phyloP scores from a whole-genome alignment of 2,797 vertebrate genomes.

The Hydrophis major region DNA sequence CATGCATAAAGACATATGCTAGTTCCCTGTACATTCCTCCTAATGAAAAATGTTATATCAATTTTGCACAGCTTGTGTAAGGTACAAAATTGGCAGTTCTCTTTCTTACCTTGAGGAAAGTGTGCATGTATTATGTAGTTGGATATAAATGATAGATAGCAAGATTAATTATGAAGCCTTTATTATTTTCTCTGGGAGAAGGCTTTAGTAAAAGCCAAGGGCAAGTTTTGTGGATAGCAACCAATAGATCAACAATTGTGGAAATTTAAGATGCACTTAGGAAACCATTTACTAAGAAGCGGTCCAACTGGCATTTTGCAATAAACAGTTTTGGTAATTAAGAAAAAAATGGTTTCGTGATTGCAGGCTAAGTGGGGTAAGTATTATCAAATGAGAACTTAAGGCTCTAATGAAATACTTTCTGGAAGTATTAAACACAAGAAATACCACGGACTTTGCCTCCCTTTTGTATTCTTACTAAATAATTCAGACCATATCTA shows the following conservation, averaged over 20 bases:
- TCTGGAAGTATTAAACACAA: neutral
- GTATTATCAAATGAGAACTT: neutral
- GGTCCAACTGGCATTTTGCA: neutral
- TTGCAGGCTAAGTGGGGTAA: neutral
- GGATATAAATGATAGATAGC: neutral
- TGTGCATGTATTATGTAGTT: neutral
- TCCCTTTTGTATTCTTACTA: conserved; percentile 1
- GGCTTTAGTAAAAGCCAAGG: conserved; percentile 11
- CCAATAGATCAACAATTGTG: conserved; percentile 4
- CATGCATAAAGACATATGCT: neutral
- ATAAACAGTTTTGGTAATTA: conserved; percentile 5
- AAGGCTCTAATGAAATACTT: neutral
- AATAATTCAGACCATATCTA: neutral
- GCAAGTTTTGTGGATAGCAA: conserved; percentile 14
- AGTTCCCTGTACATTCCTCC: neutral
- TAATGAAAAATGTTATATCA: neutral
- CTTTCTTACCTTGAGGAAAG: neutral
- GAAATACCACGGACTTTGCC: neutral
- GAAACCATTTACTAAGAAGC: conserved; percentile 7
- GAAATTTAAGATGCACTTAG: conserved; percentile 19
- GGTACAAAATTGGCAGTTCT: neutral
- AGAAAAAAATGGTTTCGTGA: conserved; percentile 5
- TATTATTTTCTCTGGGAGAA: neutral
- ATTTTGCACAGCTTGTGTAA: neutral
- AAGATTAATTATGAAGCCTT: neutral